These are phyloP conservation scores for Melinaea menophilus DNA, from an alignment of 2,888 invertebrate species.

Conservation along the genomic window DNA sequence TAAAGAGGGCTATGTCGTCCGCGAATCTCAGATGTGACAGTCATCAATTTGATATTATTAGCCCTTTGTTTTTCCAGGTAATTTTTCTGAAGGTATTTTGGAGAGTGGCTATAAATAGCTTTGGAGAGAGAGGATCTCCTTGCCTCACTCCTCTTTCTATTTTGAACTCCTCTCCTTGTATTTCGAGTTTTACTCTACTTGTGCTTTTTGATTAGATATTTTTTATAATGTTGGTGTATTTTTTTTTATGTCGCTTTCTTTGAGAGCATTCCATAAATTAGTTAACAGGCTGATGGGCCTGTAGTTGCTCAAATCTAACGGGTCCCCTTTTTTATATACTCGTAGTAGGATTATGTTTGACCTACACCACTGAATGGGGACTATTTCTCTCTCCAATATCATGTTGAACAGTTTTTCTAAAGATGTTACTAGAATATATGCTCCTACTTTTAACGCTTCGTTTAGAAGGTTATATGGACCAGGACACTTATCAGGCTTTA, in stretches of 20 bases:
- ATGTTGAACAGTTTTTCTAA: constrained; percentile 1
- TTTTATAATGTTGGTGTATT: background rate
- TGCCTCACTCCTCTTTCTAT: background rate
- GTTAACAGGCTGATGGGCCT: no score
- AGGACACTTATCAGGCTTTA: constrained; percentile 11
- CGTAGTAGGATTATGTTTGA: constrained; percentile 9
- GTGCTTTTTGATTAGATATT: background rate
- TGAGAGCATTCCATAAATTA: constrained; percentile 1
- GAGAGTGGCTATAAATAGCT: no score
- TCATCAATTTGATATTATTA: constrained; percentile 3
- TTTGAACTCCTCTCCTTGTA: background rate
- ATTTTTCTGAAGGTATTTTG: no score
- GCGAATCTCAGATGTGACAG: constrained; percentile 25
- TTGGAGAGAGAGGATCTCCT: background rate
- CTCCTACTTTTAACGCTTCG: constrained; percentile 8
- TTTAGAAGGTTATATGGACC: constrained; percentile 8
- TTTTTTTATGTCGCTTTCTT: background rate
- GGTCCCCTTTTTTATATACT: constrained; percentile 11
- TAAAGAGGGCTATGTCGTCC: constrained; percentile 22
- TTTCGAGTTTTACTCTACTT: constrained; percentile 4
- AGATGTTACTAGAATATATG: background rate
- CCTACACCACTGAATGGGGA: constrained; percentile 3
- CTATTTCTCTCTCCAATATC: background rate
- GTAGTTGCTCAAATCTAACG: background rate
- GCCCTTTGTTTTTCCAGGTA: background rate